Evolutionary conservation across 2,888 invertebrate species (phyloP).

Genomic region (Cyaniris semiargus): DNA sequence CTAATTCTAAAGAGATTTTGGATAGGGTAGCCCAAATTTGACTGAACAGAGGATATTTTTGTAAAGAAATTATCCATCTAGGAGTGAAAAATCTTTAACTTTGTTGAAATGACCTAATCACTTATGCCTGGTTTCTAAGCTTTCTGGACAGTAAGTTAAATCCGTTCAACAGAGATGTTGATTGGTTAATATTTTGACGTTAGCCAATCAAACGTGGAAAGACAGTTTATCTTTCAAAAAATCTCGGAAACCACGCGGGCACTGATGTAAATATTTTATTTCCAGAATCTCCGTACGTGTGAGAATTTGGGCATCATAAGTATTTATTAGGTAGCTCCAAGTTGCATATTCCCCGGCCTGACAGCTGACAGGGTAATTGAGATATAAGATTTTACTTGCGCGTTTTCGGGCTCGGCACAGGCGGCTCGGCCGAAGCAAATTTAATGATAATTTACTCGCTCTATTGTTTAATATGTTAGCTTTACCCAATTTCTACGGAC

Average conservation of each 20-base stretch:
- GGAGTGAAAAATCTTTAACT: neutral
- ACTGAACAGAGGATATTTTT: neutral
- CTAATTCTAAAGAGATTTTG: neutral
- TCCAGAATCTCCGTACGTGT: slow-evolving; percentile 1
- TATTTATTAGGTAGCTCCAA: slow-evolving; percentile 28
- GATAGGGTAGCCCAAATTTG: no score
- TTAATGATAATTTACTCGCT: slow-evolving; percentile 28
- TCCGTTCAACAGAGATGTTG: no score
- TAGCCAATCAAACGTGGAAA: neutral
- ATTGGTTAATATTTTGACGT: neutral
- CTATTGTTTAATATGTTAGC: slow-evolving; percentile 27
- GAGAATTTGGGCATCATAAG: slow-evolving; percentile 20
- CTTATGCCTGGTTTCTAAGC: no score
- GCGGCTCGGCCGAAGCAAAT: slow-evolving; percentile 20
- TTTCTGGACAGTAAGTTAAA: no score
- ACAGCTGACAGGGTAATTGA: slow-evolving; percentile 34
- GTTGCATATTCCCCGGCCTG: slow-evolving; percentile 32
- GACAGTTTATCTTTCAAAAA: neutral
- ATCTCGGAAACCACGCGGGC: neutral
- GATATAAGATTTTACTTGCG: slow-evolving; percentile 34
- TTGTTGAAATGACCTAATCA: neutral
- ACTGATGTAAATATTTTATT: slow-evolving; percentile 6
- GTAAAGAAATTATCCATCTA: neutral
- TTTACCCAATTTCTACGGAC: slow-evolving; percentile 5
- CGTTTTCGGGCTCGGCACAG: slow-evolving; percentile 13